Percentiles rank a stretch among this genome's conserved stretches.
phyloP scores from a whole-genome alignment of 2,888 invertebrate genomes.

The Dioctria rufipes region DNA sequence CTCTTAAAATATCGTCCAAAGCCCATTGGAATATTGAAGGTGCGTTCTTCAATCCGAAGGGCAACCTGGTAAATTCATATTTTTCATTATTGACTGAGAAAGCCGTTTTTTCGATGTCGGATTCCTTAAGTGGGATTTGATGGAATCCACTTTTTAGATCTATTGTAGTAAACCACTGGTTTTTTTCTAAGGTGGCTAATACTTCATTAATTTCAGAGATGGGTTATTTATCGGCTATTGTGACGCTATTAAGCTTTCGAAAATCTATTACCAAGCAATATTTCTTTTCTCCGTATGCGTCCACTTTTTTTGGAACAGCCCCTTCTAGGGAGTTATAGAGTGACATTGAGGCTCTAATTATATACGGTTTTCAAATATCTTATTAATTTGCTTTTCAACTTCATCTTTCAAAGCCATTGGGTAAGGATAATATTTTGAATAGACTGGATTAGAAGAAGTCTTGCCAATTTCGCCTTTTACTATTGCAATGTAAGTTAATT shows the following conservation, averaged over 20 bases:
- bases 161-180: constrained; percentile 47
- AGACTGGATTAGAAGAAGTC: background rate
- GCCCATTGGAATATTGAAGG: constrained; percentile 54
- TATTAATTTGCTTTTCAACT: constrained; percentile 28
- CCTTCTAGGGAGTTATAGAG: constrained; percentile 57
- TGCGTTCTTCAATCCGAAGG: constrained; percentile 53
- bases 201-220: constrained; percentile 54
- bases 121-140: constrained; percentile 53
- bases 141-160: constrained; percentile 57
- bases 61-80: constrained; percentile 53
- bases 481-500: background rate
- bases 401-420: constrained; percentile 28
- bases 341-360: constrained; percentile 57
- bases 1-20: constrained; percentile 47
- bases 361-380: constrained; percentile 47
- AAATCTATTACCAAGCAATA: too few relatives aligned
- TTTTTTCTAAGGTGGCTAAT: constrained; percentile 45
- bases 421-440: constrained; percentile 40
- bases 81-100: constrained; percentile 51
- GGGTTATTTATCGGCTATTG: constrained; percentile 36
- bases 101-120: constrained; percentile 43
- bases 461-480: constrained; percentile 30
- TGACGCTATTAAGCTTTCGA: constrained; percentile 35
- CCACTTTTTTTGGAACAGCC: constrained; percentile 52
- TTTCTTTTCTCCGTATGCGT: constrained; percentile 54